Evolutionary conservation across 2,113 vertebrate species (phyloP).

Genomic region (Microtus montanus): DNA sequence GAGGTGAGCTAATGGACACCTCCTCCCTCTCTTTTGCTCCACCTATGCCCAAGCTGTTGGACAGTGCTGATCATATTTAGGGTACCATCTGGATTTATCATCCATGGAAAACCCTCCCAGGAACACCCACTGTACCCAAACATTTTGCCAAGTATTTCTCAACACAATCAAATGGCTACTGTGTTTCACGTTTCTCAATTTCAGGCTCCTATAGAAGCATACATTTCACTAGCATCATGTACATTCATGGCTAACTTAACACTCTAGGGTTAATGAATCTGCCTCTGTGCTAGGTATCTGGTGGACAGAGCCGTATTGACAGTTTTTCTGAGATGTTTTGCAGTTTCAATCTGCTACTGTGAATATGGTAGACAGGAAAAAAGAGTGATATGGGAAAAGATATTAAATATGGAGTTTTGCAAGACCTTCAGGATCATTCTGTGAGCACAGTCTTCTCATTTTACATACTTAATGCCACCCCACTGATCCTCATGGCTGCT

Average conservation of each 20-base stretch:
- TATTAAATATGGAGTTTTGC: background rate
- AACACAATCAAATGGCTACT: background rate
- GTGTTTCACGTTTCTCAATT: background rate
- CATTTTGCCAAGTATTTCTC: background rate
- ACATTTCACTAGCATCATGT: too few species aligned
- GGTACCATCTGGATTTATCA: background rate
- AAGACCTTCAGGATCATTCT: background rate
- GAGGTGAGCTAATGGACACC: accelerated
- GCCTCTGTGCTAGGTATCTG: background rate
- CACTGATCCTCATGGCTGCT: background rate
- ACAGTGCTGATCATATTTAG: background rate
- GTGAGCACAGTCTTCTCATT: conserved; percentile 35
- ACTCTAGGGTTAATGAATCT: background rate
- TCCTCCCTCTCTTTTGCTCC: background rate
- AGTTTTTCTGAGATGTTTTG: background rate
- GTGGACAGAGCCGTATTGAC: background rate
- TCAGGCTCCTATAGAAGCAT: background rate
- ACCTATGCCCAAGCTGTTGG: background rate
- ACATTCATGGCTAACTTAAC: background rate
- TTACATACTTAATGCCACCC: conserved; percentile 19
- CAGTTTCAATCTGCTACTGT: background rate
- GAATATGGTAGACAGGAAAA: background rate
- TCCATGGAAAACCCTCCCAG: background rate
- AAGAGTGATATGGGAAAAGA: background rate
- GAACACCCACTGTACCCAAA: too few species aligned